Base-by-base conservation (phyloP, 1,140 invertebrate species). In the Temnothorax longispinosus region DNA sequence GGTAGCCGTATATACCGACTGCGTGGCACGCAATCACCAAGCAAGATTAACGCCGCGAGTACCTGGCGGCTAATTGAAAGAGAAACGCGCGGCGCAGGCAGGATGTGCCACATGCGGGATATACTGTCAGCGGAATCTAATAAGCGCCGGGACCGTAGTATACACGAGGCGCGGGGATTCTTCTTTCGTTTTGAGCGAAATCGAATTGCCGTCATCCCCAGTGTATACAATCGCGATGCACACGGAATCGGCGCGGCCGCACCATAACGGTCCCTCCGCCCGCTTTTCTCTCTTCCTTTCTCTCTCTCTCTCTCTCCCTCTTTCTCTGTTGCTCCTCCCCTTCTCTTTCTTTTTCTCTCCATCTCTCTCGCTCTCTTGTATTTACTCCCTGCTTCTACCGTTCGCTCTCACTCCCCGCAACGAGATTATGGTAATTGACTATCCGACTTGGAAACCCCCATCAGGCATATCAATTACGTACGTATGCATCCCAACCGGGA, bases 341-440 rank as follows among this genome's bases (percentile, higher is more conserved):
- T 21, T 27, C 4, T n/a, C 32, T 38, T 3, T 10, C 32, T 44
- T 3, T 60, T 6, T 15, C 21, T 52, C 21, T 50, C 41, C 38
- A 7, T 54, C 65, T 56, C 47, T 44, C 35, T 64, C 21, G 10
- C 52, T 52, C 62, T 56, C 47, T 80, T 64, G 38, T 21, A 21
- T 27, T 52, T 41, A 5, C 41, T 58, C 54, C 21, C 62, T 50
- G 35, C 58, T 11, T 67, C 52, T 41, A 35, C 13, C 54, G 11
- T 65, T 81, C 50, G 32, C 75, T 69, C 77, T 77, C 87, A 27
- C 76, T 88, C 78, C 71, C 87, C 91, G 90, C 93, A 94, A 94
- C 92, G 91, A 94, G 94, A 94, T 95, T 95, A 95, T 94, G 92
- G 93, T 94, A 94, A 95, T 95, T 94, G 93, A 94, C 93, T 94